phyloP scores from a whole-genome alignment of 2,797 vertebrate genomes.

The Esox lucius region DNA sequence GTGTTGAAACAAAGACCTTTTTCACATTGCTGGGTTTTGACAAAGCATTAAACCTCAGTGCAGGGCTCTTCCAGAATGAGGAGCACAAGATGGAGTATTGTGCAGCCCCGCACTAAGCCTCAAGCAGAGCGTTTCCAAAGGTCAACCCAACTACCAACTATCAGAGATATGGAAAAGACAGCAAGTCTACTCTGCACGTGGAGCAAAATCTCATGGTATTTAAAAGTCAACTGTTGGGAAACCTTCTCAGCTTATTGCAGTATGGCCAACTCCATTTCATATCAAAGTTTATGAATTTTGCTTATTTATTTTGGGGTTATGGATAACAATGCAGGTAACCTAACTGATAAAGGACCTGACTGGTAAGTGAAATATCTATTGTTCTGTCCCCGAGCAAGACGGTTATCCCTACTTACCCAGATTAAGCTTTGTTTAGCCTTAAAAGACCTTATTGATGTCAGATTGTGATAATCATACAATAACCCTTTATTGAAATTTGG shows the following conservation, averaged over 20 bases:
- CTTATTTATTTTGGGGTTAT: not conserved
- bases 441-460: conserved; percentile 11
- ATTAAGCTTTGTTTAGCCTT: conserved; percentile 8
- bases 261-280: conserved; percentile 12
- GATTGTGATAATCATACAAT: conserved; percentile 8
- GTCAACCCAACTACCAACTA: conserved; percentile 66
- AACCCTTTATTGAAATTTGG: not conserved
- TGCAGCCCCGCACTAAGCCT: conserved; percentile 60
- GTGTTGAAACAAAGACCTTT: conserved; percentile 64
- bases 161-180: conserved; percentile 26
- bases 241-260: conserved; percentile 22
- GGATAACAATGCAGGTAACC: too few relatives aligned
- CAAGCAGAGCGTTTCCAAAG: conserved; percentile 68
- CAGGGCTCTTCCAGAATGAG: conserved; percentile 49
- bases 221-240: conserved; percentile 65
- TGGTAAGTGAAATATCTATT: not conserved
- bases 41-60: conserved; percentile 50
- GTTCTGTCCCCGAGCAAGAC: too few relatives aligned
- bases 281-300: conserved; percentile 11
- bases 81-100: conserved; percentile 71
- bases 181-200: conserved; percentile 63
- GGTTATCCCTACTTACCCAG: not conserved
- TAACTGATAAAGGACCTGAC: not conserved
- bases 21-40: conserved; percentile 53
- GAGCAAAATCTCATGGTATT: conserved; percentile 72